Conservation (phyloP, 2,888 invertebrate species). For the Arge pagana region DNA sequence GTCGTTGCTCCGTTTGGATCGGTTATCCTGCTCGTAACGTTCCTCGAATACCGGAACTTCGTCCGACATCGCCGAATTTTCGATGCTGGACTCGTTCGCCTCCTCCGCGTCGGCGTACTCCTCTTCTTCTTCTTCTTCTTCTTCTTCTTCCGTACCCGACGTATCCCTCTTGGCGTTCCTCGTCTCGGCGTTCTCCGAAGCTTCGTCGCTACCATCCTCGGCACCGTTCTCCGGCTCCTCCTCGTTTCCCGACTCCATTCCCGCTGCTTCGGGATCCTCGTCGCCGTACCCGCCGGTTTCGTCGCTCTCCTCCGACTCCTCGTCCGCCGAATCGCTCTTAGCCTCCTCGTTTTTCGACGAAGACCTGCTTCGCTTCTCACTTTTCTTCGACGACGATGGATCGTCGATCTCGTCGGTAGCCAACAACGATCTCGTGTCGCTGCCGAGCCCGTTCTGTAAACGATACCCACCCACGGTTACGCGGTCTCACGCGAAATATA, state of each 20-base stretch:
- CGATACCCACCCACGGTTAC: too few species aligned
- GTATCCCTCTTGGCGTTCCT: constrained; percentile 35
- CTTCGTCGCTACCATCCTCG: neutral
- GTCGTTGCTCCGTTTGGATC: constrained; percentile 20
- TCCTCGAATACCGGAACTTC: constrained; percentile 23
- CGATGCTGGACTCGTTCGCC: constrained; percentile 35
- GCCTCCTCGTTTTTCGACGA: too few species aligned
- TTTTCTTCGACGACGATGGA: too few species aligned
- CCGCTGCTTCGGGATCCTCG: constrained; percentile 1
- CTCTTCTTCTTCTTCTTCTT: constrained; percentile 32
- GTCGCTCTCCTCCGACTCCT: constrained; percentile 7
- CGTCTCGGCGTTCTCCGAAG: constrained; percentile 12
- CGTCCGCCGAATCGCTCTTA: neutral
- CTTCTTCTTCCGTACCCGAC: constrained; percentile 23
- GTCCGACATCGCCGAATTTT: constrained; percentile 34
- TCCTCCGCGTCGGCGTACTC: constrained; percentile 34
- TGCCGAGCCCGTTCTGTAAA: too few species aligned
- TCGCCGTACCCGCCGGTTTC: constrained; percentile 2
- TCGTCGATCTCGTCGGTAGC: too few species aligned
- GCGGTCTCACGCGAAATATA: too few species aligned
- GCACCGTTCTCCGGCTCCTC: constrained; percentile 2
- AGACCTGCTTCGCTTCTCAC: too few species aligned
- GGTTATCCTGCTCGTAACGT: constrained; percentile 30
- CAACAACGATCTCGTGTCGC: too few species aligned
- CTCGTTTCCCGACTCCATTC: neutral